Evolutionary conservation across 2,797 vertebrate genomes (phyloP).

Genomic region (Neopelma chrysocephalum): DNA sequence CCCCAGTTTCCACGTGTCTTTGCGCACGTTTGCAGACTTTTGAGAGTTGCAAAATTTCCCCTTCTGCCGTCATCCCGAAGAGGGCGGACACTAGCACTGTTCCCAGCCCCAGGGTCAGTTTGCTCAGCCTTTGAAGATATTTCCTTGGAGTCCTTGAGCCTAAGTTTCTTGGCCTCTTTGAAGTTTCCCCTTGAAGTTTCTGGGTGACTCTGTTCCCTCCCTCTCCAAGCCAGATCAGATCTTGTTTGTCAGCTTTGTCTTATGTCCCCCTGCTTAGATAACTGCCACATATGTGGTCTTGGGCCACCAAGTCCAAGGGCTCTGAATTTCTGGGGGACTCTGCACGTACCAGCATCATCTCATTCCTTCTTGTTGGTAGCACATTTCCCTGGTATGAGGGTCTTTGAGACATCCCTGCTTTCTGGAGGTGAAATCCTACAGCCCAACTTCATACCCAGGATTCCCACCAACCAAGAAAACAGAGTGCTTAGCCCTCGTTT

Average conservation of each 20-base stretch:
- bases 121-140: conserved; percentile 63
- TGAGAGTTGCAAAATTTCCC: conserved; percentile 30
- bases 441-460: neutral
- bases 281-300: neutral
- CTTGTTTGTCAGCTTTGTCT: conserved; percentile 37
- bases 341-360: neutral
- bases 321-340: neutral
- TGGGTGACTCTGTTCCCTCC: conserved; percentile 40
- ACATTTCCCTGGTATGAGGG: fast-evolving
- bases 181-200: conserved; percentile 61
- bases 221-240: neutral
- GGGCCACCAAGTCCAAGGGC: neutral
- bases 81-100: conserved; percentile 45
- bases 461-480: neutral
- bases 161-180: conserved; percentile 55
- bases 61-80: fast-evolving
- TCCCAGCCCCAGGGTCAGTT: conserved; percentile 54
- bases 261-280: neutral
- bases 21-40: conserved; percentile 10
- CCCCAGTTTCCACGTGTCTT: neutral
- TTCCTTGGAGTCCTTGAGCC: conserved; percentile 52
- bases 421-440: neutral
- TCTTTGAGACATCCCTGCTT: neutral
- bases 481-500: neutral
- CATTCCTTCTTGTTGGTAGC: neutral